phyloP scores from a whole-genome alignment of 2,797 vertebrate species.

The Chelon labrosus region DNA sequence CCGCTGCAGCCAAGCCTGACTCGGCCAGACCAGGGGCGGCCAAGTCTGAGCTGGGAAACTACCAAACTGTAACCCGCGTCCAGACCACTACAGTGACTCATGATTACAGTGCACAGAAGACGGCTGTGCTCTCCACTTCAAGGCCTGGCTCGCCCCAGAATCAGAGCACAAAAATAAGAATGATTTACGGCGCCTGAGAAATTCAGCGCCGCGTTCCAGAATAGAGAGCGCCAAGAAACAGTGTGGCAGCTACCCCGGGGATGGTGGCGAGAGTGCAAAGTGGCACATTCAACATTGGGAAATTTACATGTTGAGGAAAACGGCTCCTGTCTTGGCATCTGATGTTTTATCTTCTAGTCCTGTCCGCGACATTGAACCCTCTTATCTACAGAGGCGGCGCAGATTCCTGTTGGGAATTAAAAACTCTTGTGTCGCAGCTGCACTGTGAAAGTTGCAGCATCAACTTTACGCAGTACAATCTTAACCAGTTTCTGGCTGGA shows the following conservation, averaged over 20 bases:
- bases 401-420: not conserved
- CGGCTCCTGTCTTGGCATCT: too few species aligned
- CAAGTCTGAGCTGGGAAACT: constrained; percentile 38
- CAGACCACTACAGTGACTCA: constrained; percentile 24
- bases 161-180: not conserved
- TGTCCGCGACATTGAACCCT: too few species aligned
- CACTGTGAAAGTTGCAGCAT: not conserved
- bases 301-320: not conserved
- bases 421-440: not conserved
- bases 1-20: constrained; percentile 42
- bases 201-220: not conserved
- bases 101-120: constrained; percentile 17
- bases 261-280: not conserved
- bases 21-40: constrained; percentile 5
- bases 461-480: not conserved
- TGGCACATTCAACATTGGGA: not conserved
- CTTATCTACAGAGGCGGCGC: too few species aligned
- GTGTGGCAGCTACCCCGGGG: not conserved
- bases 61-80: constrained; percentile 34
- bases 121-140: not conserved
- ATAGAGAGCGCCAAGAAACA: not conserved
- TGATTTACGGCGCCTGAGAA: not conserved
- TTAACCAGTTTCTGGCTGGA: not conserved
- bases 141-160: not conserved
- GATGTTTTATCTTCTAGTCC: too few species aligned